These are phyloP conservation scores for Eulemur albifrons DNA, from an alignment of 2,797 vertebrate species.

Conservation along the genomic window DNA sequence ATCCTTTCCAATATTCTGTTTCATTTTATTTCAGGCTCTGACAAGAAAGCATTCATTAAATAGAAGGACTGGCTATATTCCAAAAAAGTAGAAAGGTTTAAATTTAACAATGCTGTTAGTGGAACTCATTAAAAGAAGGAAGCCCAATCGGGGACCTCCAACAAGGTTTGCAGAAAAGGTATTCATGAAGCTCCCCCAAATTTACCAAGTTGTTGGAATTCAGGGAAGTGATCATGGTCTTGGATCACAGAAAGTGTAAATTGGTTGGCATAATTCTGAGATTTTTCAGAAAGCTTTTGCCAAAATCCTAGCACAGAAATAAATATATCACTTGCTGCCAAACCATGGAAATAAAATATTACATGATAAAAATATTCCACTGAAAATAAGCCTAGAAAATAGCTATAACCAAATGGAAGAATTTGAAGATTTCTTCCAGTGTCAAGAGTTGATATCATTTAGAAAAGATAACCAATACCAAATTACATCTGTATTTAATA, in stretches of 20 bases:
- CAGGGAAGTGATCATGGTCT: not conserved
- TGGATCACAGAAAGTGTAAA: conserved; percentile 5
- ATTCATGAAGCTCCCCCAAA: not conserved
- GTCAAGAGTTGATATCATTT: not conserved
- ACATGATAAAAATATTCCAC: conserved; percentile 49
- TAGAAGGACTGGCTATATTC: not conserved
- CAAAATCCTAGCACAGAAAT: not conserved
- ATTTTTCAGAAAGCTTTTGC: conserved; percentile 34
- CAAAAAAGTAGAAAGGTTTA: not conserved
- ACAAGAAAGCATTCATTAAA: not conserved
- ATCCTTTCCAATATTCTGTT: not conserved
- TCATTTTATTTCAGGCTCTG: not conserved
- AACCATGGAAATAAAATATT: conserved; percentile 47
- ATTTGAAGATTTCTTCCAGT: not conserved
- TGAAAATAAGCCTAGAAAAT: not conserved
- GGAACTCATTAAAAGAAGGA: not conserved
- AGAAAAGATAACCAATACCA: not conserved
- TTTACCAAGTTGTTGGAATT: not conserved
- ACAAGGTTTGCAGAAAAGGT: not conserved
- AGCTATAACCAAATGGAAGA: not conserved
- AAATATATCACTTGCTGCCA: conserved; percentile 46
- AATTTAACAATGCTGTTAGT: not conserved
- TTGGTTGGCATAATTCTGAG: not conserved
- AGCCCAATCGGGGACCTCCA: not conserved
- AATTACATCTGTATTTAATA: not conserved